Conservation (phyloP, 2,113 vertebrate species). For the Prietella phreatophila region DNA sequence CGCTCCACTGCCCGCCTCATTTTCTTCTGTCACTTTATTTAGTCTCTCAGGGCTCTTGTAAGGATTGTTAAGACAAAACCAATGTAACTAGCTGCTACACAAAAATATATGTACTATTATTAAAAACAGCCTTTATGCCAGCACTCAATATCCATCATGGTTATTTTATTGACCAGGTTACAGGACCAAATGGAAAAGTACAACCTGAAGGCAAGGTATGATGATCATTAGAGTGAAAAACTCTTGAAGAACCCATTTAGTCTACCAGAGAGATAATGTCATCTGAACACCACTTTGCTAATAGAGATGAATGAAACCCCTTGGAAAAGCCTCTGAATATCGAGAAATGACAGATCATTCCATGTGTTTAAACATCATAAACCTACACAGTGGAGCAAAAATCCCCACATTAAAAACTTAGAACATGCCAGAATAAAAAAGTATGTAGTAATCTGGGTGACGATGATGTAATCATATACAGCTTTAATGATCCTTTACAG, state of each 20-base stretch:
- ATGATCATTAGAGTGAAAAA: neutral
- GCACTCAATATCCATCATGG: neutral
- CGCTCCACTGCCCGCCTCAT: neutral
- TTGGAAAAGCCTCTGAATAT: neutral
- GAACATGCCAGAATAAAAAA: slow-evolving; percentile 16
- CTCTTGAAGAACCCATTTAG: neutral
- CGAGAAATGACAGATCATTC: neutral
- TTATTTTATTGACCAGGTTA: slow-evolving; percentile 7
- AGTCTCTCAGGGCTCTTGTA: neutral
- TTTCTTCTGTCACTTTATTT: slow-evolving; percentile 13
- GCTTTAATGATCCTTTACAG: slow-evolving; percentile 22
- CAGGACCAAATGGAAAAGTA: neutral
- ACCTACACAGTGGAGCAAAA: neutral
- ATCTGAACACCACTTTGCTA: neutral
- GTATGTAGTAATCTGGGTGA: neutral
- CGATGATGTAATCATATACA: slow-evolving; percentile 21
- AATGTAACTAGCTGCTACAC: neutral
- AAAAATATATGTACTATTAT: neutral
- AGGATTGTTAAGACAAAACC: neutral
- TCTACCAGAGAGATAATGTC: neutral
- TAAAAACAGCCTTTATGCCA: neutral
- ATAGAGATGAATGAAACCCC: no score
- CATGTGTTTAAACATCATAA: neutral
- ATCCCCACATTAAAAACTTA: neutral
- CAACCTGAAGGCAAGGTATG: neutral